Evolutionary conservation across 2,888 invertebrate species (phyloP).

Genomic region (Papilio elwesi): DNA sequence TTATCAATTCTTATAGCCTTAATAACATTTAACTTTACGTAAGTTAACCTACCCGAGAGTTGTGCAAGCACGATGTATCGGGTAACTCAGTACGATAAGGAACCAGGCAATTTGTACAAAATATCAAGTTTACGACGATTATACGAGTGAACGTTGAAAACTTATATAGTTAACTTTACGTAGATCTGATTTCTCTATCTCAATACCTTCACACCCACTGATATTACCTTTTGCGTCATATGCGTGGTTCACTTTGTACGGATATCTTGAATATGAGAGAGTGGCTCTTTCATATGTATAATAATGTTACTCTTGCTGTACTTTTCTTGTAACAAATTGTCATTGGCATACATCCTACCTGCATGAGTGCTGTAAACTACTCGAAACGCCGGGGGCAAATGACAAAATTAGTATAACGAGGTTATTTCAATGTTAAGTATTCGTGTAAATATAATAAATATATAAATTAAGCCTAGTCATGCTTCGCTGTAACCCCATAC

Average conservation of each 20-base stretch:
- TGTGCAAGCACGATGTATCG: neutral
- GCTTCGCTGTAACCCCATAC: no score
- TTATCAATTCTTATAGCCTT: neutral
- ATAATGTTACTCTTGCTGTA: constrained; percentile 6
- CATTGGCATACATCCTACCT: neutral
- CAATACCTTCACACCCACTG: constrained; percentile 40
- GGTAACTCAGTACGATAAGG: constrained; percentile 27
- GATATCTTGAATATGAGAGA: neutral
- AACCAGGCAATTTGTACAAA: constrained; percentile 33
- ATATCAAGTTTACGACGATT: constrained; percentile 34
- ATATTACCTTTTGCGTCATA: constrained; percentile 40
- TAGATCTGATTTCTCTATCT: constrained; percentile 39
- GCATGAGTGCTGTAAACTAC: no score
- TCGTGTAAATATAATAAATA: no score
- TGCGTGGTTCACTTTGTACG: constrained; percentile 28
- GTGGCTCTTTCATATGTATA: neutral
- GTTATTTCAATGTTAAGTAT: no score
- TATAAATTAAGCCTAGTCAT: no score
- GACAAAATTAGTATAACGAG: no score
- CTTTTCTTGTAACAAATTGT: constrained; percentile 3
- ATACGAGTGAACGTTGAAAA: constrained; percentile 31
- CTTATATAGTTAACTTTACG: constrained; percentile 26
- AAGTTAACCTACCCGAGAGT: neutral
- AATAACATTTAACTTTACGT: neutral
- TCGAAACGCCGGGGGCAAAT: no score